Base-by-base conservation (phyloP, 1,140 invertebrate species). In the Olivierus martensii region DNA sequence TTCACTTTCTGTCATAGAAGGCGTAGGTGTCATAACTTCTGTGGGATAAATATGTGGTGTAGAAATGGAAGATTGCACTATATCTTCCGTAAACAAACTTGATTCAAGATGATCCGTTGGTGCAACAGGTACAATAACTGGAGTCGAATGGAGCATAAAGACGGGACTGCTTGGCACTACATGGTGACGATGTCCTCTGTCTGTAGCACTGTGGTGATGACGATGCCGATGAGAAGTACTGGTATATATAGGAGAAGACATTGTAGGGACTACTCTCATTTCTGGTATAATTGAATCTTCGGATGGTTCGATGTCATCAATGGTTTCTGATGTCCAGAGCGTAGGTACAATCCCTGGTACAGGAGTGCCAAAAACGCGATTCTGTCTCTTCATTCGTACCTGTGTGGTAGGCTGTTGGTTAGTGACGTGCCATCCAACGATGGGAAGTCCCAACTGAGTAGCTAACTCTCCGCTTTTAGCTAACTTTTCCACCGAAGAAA, bases 401-500 rank as follows among this genome's bases (percentile, higher is more conserved):
- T 17, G 41, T 46, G 65, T 42, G 39, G n/a, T 17, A 38, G 10
- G 39, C n/a, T 12, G 47, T 28, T 11, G 41, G 18, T 15, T 15
- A 46, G 21, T 42, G 2, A 82, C 72, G 47, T 76, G 72, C 79
- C 80, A 84, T 2, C 77, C 74, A 28, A 80, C 65, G 1, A 83
- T 75, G 6, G 79, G 77, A 53, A 78, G 66, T 28, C 76, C 72
- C 39, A 82, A 58, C 7, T 77, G 67, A 58, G 77, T 73, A 11
- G 76, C 71, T 22, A 84, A 65, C 2, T 75, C 77, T 0, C 82
- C 81, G 60, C 80, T 78, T 7, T 70, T 69, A 1, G 78, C 74
- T 54, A 77, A 73, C 15, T 74, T 70, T 36, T 78, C 74, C 12
- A 83, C 63, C 43, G 76, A 73, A 18, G 76, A 73, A 7, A 83